Percentiles rank a stretch among this genome's conserved stretches.
phyloP scores from a whole-genome alignment of 2,888 invertebrate genomes.

The Tupiocoris notatus region DNA sequence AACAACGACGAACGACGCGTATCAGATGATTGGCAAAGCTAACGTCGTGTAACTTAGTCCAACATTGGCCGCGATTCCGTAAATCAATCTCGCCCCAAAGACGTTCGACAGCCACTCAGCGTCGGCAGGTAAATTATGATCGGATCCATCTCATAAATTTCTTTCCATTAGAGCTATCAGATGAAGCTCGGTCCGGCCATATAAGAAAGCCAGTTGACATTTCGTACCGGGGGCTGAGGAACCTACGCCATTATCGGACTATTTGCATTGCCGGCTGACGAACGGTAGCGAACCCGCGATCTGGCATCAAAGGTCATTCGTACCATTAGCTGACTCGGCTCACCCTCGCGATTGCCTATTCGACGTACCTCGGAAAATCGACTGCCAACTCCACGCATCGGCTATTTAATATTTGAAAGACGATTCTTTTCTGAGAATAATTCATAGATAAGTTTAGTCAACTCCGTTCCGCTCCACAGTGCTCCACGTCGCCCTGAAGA shows the following conservation, averaged over 20 bases:
- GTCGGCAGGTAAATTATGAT: slow-evolving; percentile 25
- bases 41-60: too few relatives aligned
- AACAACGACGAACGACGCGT: too few relatives aligned
- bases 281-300: slow-evolving; percentile 29
- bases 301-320: slow-evolving; percentile 28
- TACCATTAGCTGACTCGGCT: slow-evolving; percentile 16
- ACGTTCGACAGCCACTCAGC: slow-evolving; percentile 5
- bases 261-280: slow-evolving; percentile 35
- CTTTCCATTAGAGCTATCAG: slow-evolving; percentile 37
- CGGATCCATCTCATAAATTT: slow-evolving; percentile 30
- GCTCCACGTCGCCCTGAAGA: too few relatives aligned
- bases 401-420: too few relatives aligned
- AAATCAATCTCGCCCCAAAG: neutral
- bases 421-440: too few relatives aligned
- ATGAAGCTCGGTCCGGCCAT: slow-evolving; percentile 31
- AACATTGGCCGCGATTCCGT: too few relatives aligned
- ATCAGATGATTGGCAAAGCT: neutral
- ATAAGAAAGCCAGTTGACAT: slow-evolving; percentile 39
- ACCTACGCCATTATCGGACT: slow-evolving; percentile 33
- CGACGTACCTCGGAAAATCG: too few relatives aligned
- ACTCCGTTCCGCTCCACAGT: too few relatives aligned
- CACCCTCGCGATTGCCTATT: too few relatives aligned
- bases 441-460: too few relatives aligned
- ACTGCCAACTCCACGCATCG: too few relatives aligned
- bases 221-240: neutral